These are phyloP conservation scores for Tachysurus vachellii DNA, from an alignment of 2,113 vertebrate genomes.

Conservation along the genomic window DNA sequence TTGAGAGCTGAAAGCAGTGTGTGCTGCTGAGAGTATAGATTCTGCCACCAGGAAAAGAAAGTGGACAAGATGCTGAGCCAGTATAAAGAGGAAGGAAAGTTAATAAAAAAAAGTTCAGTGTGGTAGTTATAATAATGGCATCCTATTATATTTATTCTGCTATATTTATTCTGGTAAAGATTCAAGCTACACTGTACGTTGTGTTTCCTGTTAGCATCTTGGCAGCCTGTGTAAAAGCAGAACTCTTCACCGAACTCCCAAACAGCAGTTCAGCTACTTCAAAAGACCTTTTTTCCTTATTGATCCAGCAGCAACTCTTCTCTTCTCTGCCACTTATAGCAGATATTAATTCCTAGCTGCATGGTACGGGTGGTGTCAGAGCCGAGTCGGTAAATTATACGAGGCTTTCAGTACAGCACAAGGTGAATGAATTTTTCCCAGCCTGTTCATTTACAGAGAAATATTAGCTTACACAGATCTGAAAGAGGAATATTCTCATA, in stretches of 20 bases:
- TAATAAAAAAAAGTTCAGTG: not conserved
- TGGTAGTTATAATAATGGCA: conserved; percentile 3
- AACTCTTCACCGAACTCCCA: conserved; percentile 18
- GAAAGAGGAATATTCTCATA: conserved; percentile 45
- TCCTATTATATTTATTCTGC: not conserved
- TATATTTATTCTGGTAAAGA: not conserved
- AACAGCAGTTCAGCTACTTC: conserved; percentile 39
- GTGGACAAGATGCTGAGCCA: conserved; percentile 10
- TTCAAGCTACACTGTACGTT: not conserved
- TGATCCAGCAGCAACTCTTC: conserved; percentile 56
- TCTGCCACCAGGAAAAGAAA: not conserved
- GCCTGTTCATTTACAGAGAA: conserved; percentile 50
- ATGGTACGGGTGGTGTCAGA: conserved; percentile 65
- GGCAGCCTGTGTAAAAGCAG: not conserved
- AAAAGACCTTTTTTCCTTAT: conserved; percentile 70
- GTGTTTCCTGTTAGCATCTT: not conserved
- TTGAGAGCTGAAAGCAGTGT: not conserved
- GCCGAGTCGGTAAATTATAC: conserved; percentile 64
- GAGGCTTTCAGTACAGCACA: conserved; percentile 57
- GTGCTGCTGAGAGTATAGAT: conserved; percentile 2
- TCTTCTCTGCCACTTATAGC: conserved; percentile 14
- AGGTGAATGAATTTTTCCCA: conserved; percentile 61
- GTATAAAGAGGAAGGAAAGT: not conserved
- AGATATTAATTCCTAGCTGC: conserved; percentile 50
- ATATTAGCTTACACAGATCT: conserved; percentile 55